Base-by-base conservation (phyloP, 1,140 invertebrate genomes). In the Gonatopus flavifemur region DNA sequence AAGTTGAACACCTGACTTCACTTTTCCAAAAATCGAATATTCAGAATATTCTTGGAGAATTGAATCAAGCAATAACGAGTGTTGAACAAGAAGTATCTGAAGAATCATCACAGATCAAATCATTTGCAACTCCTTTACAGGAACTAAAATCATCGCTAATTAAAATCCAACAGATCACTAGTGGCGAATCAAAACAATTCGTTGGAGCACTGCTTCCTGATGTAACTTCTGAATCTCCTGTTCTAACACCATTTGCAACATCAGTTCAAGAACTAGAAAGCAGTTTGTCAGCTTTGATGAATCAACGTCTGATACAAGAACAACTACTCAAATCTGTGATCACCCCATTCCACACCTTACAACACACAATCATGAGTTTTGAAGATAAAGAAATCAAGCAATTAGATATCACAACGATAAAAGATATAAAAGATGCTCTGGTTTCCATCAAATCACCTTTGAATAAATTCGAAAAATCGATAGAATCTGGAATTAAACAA, bases 231-330 rank as follows among this genome's bases (percentile, higher is more conserved):
- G n/a, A n/a, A n/a, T n/a, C n/a, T n/a, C n/a, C n/a, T n/a, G n/a
- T n/a, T n/a, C n/a, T n/a, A n/a, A n/a, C n/a, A n/a, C n/a, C 28
- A 3, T 49, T 61, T 18, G 52, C 57, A 8, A 28, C 28, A 4
- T 48, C 57, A 0, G 3, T 59, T 0, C 28, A 52, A 30, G 52
- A 56, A 46, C 33, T 15, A 15, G 39, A 8, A 33, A 42, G 19
- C 32, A 46, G 21, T 15, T n/a, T 59, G 1, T 9, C 40, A 8
- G n/a, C 8, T 16, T 21, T 15, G 1, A 21, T 24, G 4, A 44
- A 55, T 9, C 45, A 42, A 31, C 9, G 22, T 15, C 8, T 38
- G 10, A 12, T n/a, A 9, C 33, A 52, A 7, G 33, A 40, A 24
- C 31, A 47, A n/a, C 2, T 52, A n/a, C 31, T 45, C 7, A 59